phyloP scores from a whole-genome alignment of 1,140 invertebrate genomes.

The Laodelphax striatellus region DNA sequence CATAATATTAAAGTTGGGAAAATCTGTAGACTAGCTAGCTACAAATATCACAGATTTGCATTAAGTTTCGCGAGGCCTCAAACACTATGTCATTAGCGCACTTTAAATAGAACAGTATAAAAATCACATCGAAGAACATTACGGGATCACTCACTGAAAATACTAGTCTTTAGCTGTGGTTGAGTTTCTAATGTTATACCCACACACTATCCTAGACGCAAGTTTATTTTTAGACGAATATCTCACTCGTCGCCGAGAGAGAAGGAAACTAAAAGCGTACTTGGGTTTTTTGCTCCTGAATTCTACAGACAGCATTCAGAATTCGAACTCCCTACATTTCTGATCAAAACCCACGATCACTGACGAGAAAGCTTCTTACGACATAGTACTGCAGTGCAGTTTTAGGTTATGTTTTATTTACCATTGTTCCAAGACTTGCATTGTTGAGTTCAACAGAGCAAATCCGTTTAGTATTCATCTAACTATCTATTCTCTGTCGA shows the following conservation, averaged over 20 bases:
- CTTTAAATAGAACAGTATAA: neutral
- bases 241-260: neutral
- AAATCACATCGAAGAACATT: neutral
- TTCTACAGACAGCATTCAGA: neutral
- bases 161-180: neutral
- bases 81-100: neutral
- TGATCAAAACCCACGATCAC: neutral
- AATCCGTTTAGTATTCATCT: too few relatives aligned
- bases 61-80: neutral
- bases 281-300: neutral
- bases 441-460: too few relatives aligned
- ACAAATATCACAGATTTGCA: neutral
- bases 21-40: neutral
- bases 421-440: neutral
- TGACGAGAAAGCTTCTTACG: neutral
- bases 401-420: slow-evolving; percentile 2
- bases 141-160: neutral
- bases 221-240: neutral
- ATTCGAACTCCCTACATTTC: neutral
- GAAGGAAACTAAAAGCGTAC: neutral
- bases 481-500: too few relatives aligned
- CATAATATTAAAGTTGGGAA: neutral
- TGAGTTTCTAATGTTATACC: slow-evolving; percentile 1
- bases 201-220: slow-evolving; percentile 1
- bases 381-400: neutral